Percentiles rank a stretch among this genome's conserved stretches.
phyloP scores from a whole-genome alignment of 2,888 invertebrate species.

The Rutpela maculata region DNA sequence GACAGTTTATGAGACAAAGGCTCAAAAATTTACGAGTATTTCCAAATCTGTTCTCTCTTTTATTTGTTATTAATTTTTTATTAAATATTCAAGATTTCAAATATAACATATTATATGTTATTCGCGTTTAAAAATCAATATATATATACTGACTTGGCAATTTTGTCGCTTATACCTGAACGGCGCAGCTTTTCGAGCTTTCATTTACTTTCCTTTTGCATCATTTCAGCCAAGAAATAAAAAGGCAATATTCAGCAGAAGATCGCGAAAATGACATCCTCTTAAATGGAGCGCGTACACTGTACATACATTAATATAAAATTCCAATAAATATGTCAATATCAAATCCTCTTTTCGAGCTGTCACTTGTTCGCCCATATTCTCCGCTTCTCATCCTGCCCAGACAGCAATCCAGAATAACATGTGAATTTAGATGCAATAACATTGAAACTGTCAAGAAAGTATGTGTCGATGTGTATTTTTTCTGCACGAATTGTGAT shows the following conservation, averaged over 20 bases:
- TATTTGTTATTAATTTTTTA: too few species aligned
- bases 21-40: too few species aligned
- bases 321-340: conserved; percentile 50
- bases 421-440: conserved; percentile 25
- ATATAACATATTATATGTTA: too few species aligned
- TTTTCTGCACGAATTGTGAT: conserved; percentile 62
- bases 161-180: background rate
- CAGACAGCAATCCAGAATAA: conserved; percentile 15
- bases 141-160: background rate
- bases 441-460: conserved; percentile 45
- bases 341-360: conserved; percentile 36
- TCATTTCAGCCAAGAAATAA: conserved; percentile 18
- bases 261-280: conserved; percentile 39
- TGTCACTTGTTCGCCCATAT: conserved; percentile 41
- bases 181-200: background rate
- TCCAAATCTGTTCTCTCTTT: too few species aligned
- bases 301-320: conserved; percentile 46
- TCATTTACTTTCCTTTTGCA: conserved; percentile 10
- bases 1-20: too few species aligned
- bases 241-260: conserved; percentile 30
- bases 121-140: background rate
- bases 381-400: conserved; percentile 23
- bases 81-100: too few species aligned
- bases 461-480: conserved; percentile 54
- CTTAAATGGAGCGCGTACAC: conserved; percentile 20